Evolutionary conservation across 2,888 invertebrate genomes (phyloP), one percentile per base, ranked within the genome.

Genomic region (Drosophila borborema): DNA sequence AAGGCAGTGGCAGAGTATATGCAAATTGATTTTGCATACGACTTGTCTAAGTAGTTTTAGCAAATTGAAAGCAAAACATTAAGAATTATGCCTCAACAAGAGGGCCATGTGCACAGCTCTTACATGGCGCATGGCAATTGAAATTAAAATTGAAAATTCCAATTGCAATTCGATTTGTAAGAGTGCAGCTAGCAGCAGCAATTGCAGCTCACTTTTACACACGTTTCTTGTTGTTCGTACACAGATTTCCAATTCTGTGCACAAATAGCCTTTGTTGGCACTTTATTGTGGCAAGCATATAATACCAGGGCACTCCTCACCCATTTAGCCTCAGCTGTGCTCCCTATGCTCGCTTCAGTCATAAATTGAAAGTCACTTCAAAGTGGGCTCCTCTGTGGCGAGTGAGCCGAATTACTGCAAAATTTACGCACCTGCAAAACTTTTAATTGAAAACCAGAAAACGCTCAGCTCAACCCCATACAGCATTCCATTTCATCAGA

Each of bases 371-470:
- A 60, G 45, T 45, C 62, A 67, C 53, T 64, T 68, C 43, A 76
- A 70, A 86, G 65, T 69, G 64, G 69, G 72, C 66, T 71, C 59
- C 64, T 66, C 46, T 59, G 73, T 49, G 70, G 76, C 43, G 10
- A 40, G 45, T 12, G 12, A 31, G 46, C 18, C 56, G 38, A 51
- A 68, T 66, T 66, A 67, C 73, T 69, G 28, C 31, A 53, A 64
- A 82, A 90, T 90, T 91, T 78, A 82, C 72, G 67, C 82, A 82
- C 80, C 78, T 84, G 64, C 69, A 87, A 90, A 90, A 91, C 91
- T 91, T 91, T 91, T 91, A 91, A 91, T 91, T 91, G 92, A 87
- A 89, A 91, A 85, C 81, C 82, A 83, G 72, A 49, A 49, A 60
- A 60, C 40, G 18, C 49, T 31, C 60, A 8, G 14, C 61, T 58